These are phyloP conservation scores for Phorcus lineatus DNA, from an alignment of 2,888 invertebrate genomes.

Conservation along the genomic window DNA sequence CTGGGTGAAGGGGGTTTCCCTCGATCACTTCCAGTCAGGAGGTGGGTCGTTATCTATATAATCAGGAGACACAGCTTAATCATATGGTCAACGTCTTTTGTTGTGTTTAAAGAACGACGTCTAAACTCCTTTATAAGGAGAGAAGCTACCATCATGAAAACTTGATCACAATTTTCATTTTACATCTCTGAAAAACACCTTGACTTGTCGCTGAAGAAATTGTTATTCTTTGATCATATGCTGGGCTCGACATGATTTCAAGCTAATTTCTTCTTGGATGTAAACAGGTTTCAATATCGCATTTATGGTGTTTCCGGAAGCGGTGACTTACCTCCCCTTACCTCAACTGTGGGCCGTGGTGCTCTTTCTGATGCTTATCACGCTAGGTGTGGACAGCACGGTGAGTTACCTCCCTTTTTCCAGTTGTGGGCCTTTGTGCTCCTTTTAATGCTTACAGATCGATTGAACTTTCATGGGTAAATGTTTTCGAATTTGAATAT, in stretches of 20 bases:
- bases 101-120: no score
- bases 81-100: no score
- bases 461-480: no score
- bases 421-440: no score
- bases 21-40: neutral
- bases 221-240: no score
- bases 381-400: neutral
- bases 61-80: no score
- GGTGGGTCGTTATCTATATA: neutral
- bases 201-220: no score
- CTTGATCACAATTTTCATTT: neutral
- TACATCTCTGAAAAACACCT: neutral
- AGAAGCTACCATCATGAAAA: no score
- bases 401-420: neutral
- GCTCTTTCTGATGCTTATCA: neutral
- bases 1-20: neutral
- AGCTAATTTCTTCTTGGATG: neutral
- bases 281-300: neutral
- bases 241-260: no score
- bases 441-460: no score
- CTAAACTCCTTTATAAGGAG: no score
- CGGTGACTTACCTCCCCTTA: slow-evolving; percentile 6
- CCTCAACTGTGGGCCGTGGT: neutral
- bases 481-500: no score
- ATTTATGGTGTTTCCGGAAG: neutral